Evolutionary conservation across 2,113 vertebrate species (phyloP).

Genomic region (Ondatra zibethicus): DNA sequence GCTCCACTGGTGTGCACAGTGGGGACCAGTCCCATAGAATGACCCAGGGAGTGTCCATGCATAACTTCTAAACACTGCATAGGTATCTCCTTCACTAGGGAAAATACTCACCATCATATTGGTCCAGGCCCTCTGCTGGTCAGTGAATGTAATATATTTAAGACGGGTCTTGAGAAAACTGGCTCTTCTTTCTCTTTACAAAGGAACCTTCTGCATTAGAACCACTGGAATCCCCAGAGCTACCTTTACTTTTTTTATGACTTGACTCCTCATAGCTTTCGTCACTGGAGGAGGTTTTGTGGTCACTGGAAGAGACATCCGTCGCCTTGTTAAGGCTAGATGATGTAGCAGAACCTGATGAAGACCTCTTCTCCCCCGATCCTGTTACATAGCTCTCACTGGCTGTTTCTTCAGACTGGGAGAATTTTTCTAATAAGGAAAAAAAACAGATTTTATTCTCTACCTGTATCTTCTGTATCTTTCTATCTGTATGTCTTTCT

Average conservation of each 20-base stretch:
- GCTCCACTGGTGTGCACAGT: too few species aligned
- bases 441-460: neutral
- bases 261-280: neutral
- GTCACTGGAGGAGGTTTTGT: neutral
- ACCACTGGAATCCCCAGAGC: accelerated
- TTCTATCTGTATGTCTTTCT: neutral
- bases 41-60: neutral
- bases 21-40: neutral
- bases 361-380: neutral
- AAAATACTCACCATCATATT: neutral
- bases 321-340: neutral
- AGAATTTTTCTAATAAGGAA: neutral
- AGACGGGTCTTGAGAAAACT: accelerated
- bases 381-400: neutral
- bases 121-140: neutral
- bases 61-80: neutral
- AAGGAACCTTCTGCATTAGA: too few species aligned
- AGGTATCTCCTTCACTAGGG: neutral
- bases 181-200: neutral
- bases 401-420: neutral
- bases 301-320: neutral
- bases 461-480: neutral
- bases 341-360: neutral
- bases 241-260: neutral
- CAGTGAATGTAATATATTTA: neutral